Conservation (phyloP, 2,888 invertebrate species). For the Caenorhabditis angaria region DNA sequence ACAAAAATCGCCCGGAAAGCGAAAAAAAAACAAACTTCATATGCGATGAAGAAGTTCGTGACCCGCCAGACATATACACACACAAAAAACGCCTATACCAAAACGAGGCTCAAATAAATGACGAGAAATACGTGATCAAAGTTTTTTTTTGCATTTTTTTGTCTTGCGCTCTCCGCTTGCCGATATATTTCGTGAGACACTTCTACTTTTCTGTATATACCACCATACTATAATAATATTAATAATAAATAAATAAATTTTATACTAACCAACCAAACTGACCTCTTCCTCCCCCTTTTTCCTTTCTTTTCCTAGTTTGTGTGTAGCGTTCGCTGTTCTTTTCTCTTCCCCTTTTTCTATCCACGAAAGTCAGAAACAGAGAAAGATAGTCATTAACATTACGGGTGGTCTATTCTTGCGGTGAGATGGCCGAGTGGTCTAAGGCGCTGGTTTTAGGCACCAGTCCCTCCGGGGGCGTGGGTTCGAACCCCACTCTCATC, state of each 20-base stretch:
- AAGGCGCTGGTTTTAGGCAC: constrained; percentile 90
- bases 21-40: not conserved
- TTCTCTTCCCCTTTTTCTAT: not conserved
- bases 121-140: constrained; percentile 49
- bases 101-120: constrained; percentile 47
- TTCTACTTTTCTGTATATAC: not conserved
- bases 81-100: constrained; percentile 25
- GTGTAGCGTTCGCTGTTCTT: not conserved
- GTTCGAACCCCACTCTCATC: constrained; percentile 64
- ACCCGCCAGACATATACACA: no score
- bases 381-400: not conserved
- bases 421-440: constrained; percentile 83
- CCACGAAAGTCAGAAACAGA: no score
- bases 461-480: constrained; percentile 78
- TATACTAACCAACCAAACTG: not conserved
- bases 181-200: constrained; percentile 2
- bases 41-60: not conserved
- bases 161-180: not conserved
- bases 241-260: no score
- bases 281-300: not conserved
- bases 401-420: not conserved
- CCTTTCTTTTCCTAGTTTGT: not conserved
- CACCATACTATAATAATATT: not conserved
- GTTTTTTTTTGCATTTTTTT: constrained; percentile 26
- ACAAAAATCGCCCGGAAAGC: no score